phyloP scores from a whole-genome alignment of 2,113 vertebrate species.

The Prolemur simus region DNA sequence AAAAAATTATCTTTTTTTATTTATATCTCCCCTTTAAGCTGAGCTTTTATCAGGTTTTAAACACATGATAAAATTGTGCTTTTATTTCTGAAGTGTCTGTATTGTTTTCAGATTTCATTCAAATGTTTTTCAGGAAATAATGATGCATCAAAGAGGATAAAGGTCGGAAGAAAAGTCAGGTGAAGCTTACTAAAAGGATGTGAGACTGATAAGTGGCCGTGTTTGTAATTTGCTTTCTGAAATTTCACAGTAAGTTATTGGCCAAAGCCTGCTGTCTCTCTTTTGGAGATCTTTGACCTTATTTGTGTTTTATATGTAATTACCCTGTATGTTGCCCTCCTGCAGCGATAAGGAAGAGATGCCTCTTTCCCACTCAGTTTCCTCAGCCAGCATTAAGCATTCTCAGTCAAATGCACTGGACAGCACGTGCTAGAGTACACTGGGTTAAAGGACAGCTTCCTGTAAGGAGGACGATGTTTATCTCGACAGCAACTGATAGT shows the following conservation, averaged over 20 bases:
- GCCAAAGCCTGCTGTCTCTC: neutral
- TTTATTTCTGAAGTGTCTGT: neutral
- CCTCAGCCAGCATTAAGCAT: neutral
- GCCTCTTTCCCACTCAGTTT: neutral
- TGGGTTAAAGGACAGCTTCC: neutral
- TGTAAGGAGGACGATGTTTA: neutral
- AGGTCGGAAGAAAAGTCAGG: neutral
- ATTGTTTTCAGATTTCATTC: slow-evolving; percentile 17
- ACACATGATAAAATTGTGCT: neutral
- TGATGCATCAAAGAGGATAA: neutral
- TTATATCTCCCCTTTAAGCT: neutral
- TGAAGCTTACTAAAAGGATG: neutral
- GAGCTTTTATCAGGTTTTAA: slow-evolving; percentile 14
- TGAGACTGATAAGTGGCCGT: neutral
- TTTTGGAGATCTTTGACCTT: neutral
- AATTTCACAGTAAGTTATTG: neutral
- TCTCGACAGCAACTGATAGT: neutral
- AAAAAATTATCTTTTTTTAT: neutral
- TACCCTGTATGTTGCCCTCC: neutral
- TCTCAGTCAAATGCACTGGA: neutral
- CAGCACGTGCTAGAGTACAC: neutral
- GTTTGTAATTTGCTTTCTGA: slow-evolving; percentile 11
- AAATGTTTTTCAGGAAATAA: neutral
- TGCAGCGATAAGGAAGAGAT: neutral
- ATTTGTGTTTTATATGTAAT: neutral